Evolutionary conservation across 2,113 vertebrate genomes (phyloP).

Genomic region (Orientallactaga bullata): DNA sequence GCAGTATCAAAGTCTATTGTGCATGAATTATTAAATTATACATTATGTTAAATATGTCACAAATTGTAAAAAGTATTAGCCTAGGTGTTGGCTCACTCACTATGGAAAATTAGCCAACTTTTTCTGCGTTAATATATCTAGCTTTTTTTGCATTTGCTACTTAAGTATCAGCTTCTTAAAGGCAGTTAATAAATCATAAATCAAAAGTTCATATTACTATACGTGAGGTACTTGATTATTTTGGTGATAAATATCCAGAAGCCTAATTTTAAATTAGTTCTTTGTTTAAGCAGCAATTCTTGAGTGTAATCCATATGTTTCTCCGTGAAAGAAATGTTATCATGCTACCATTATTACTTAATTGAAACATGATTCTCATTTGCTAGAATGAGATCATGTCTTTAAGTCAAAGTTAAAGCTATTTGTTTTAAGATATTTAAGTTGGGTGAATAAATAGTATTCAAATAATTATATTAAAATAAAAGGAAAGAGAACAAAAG

Average conservation of each 20-base stretch:
- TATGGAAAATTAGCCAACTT: not conserved
- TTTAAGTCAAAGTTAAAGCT: not conserved
- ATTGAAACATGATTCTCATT: not conserved
- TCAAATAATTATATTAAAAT: not conserved
- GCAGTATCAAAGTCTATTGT: not conserved
- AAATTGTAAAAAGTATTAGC: not conserved
- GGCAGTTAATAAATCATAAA: not conserved
- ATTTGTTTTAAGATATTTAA: not conserved
- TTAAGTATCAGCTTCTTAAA: not conserved
- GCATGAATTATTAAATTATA: conserved; percentile 6
- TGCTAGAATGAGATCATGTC: not conserved
- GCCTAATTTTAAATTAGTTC: not conserved
- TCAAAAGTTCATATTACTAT: not conserved
- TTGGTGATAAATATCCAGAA: not conserved
- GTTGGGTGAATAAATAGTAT: not conserved
- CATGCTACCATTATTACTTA: not conserved
- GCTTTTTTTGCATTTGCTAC: not conserved
- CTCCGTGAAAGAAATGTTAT: not conserved
- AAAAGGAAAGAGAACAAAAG: not conserved
- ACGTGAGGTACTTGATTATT: not conserved
- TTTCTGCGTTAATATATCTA: not conserved
- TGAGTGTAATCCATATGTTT: not conserved
- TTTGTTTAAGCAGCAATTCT: not conserved
- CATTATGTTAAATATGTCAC: not conserved
- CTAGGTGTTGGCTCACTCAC: not conserved